Evolutionary conservation across 1,140 invertebrate species (phyloP).

Genomic region (Bradysia coprophila): DNA sequence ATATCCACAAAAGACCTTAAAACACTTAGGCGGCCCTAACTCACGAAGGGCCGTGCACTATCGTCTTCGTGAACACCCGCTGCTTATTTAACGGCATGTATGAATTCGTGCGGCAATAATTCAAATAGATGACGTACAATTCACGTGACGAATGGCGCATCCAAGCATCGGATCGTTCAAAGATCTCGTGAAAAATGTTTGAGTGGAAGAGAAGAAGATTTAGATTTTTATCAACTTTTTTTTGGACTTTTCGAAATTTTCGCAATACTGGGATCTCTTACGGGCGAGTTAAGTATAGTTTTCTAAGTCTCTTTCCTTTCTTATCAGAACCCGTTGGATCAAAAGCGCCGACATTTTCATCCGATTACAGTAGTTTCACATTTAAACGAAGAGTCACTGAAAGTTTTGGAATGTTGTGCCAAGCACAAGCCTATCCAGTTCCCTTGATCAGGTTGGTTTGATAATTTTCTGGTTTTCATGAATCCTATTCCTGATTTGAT

Average conservation of each 20-base stretch:
- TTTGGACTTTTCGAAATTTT: too few relatives aligned
- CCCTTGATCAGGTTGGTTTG: conserved; percentile 32
- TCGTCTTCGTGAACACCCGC: too few relatives aligned
- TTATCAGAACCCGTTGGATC: conserved; percentile 44
- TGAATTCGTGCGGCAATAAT: too few relatives aligned
- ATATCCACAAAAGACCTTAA: too few relatives aligned
- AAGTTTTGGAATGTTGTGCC: conserved; percentile 44
- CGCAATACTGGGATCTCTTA: too few relatives aligned
- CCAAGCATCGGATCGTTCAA: too few relatives aligned
- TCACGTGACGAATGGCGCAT: too few relatives aligned
- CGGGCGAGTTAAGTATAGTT: not conserved
- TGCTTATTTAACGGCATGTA: too few relatives aligned
- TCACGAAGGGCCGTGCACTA: too few relatives aligned
- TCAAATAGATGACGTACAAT: too few relatives aligned
- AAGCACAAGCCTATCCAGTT: conserved; percentile 51
- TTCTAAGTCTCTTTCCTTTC: not conserved
- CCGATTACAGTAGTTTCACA: conserved; percentile 34
- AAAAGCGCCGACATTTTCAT: conserved; percentile 43
- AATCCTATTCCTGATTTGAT: too few relatives aligned
- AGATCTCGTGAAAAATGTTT: not conserved
- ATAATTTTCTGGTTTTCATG: not conserved
- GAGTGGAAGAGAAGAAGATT: not conserved
- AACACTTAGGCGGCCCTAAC: too few relatives aligned
- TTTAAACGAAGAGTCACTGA: conserved; percentile 29
- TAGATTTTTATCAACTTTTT: not conserved